Evolutionary conservation across 2,888 invertebrate species (phyloP).

Genomic region (Lucinisca nassula): DNA sequence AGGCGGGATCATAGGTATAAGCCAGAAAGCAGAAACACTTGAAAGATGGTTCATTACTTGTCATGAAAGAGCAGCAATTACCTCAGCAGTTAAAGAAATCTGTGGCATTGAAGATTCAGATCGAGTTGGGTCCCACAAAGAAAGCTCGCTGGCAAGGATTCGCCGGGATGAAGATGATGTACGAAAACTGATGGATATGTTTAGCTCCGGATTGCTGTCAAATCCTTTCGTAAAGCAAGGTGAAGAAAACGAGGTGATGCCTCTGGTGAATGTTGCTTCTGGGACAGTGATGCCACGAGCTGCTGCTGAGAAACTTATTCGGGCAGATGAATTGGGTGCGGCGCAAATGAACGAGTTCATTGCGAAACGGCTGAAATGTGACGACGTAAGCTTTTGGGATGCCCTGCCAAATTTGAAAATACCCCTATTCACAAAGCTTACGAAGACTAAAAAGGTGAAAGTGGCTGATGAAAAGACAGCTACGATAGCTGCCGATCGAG

Average conservation of each 20-base stretch:
- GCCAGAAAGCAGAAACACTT: not conserved
- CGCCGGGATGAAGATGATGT: too few species aligned
- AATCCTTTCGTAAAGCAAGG: too few species aligned
- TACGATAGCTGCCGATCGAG: not conserved
- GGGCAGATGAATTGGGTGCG: not conserved
- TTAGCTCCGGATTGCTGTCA: too few species aligned
- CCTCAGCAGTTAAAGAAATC: not conserved
- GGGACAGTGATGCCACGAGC: not conserved
- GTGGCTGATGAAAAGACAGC: not conserved
- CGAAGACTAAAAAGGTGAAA: not conserved
- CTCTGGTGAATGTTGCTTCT: too few species aligned
- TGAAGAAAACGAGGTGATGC: too few species aligned
- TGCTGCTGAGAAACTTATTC: not conserved
- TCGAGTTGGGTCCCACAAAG: too few species aligned
- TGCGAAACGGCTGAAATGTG: not conserved
- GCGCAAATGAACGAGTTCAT: not conserved
- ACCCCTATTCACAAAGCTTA: not conserved
- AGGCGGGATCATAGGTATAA: too few species aligned
- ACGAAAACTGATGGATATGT: too few species aligned
- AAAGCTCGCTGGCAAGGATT: not conserved
- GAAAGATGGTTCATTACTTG: not conserved
- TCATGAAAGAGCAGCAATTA: conserved; percentile 4
- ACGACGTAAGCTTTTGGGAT: not conserved
- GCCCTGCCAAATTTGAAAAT: not conserved
- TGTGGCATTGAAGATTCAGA: not conserved